Evolutionary conservation across 2,797 vertebrate genomes (phyloP), one percentile per base, ranked within the genome.

Genomic region (Sebastes aleutianus): DNA sequence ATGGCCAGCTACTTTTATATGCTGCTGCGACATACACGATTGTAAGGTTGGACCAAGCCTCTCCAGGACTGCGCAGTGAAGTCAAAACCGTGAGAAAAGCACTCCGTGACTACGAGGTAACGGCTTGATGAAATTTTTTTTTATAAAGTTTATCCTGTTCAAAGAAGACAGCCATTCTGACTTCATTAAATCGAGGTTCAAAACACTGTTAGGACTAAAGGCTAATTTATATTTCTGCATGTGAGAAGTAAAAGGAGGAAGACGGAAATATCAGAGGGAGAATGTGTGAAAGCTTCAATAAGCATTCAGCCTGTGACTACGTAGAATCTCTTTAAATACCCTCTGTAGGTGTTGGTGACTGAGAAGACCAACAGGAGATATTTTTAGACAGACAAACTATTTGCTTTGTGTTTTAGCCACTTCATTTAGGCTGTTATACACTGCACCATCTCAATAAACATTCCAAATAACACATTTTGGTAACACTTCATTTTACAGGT

Each of bases 171-270:
- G 54, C 0, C 6, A 53, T 4, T 53, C 62, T 63, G 56, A 68
- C 39, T 22, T 8, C 14, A 53, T 39, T 75, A 31, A 24, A 29
- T 64, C 14, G 29, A 69, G 4, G 3, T 62, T 69, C 5, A 43
- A 47, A 70, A 29, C 14, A 22, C 36, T 34, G n/a, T 36, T 16
- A 31, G 39, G 63, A 29, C 26, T 24, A 12, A 36, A 57, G 14
- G 14, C 8, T 22, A 1, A 18, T 29, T 71, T 62, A 31, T 59
- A 36, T 32, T 0, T 29, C n/a, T 4, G 6, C 47, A 32, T 63
- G 6, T 22, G 22, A 80, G 70, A 80, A 63, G 53, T 82, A 26
- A 71, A 81, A 81, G 3, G 4, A 68, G 82, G 76, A 85, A 86
- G 0, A 69, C 5, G 68, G 34, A 77, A 56, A 71, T 79, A 43